Base-by-base conservation (phyloP, 2,797 vertebrate genomes). In the Molossus alvarezi region DNA sequence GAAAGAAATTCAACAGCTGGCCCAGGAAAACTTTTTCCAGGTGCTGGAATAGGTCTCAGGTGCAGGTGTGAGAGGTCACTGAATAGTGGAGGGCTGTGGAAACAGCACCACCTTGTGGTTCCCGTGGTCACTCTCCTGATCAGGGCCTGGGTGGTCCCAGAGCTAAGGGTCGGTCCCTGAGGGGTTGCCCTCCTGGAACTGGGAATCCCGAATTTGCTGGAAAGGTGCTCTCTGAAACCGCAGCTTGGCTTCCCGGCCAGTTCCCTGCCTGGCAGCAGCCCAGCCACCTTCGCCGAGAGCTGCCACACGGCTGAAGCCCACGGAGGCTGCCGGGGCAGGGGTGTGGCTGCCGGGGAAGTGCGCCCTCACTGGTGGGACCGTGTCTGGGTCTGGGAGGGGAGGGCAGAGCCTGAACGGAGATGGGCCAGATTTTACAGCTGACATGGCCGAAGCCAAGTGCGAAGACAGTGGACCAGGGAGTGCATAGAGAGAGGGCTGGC, bases 91-190 rank as follows among this genome's bases (percentile, higher is more conserved):
- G 27, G 12, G 45, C n/a, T 5, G 29, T 21, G 96, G 25, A 55
- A 53, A 81, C 73, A 97, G 95, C 48, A 37, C 95, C 97, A 79
- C 86, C 96, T 91, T 73, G 95, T 90, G 97, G 79, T 17, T 25
- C 2, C 20, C 0, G 0, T 0, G 17, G 62, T 60, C 51, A 60
- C 33, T 86, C 76, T 62, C 71, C 6, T 1, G 55, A 82, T 51
- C 25, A 3, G 17, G 4, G n/a, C 29, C 20, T 0, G 5, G 15
- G 0, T 2, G 11, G 6, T n/a, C 53, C 37, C 33, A 8, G 37
- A 12, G 27, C 18, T 33, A 7, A 65, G 64, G 8, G 14, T 3
- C 1, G 17, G 12, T 6, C 15, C 51, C 76, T 2, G 1, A 21
- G 21, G 13, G 33, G 37, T 1, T 14, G 48, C 4, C 0, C 21